Evolutionary conservation across 2,797 vertebrate genomes (phyloP), one percentile per base, ranked within the genome.

Genomic region (Amblyopsis hoosieri): DNA sequence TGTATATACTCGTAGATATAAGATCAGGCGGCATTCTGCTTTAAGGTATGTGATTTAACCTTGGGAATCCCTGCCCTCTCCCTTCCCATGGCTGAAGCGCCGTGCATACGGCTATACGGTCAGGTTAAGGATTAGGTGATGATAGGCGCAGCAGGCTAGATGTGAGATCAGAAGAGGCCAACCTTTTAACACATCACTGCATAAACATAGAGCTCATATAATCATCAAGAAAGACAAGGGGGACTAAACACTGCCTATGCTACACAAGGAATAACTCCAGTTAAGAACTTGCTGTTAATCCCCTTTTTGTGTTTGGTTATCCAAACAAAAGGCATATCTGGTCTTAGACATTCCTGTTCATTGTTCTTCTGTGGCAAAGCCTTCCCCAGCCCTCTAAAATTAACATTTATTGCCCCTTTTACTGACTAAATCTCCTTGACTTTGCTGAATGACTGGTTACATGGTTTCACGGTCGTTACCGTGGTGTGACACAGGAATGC

Each of bases 241-340:
- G 71, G 79, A 81, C 57, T 8, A 58, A 73, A 76, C 46, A 33
- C 80, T 82, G 79, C 73, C 78, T 72, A 67, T 64, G 66, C 78
- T 1, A 54, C 64, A 75, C 64, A 76, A 57, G 19, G 5, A 54
- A 66, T n/a, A 9, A 7, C 62, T 46, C 61, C 53, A 68, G 69
- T 71, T 58, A n/a, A 72, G 66, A 68, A 76, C 76, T 67, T 54
- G 76, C 71, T 15, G 55, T 70, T 67, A 49, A 62, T 70, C 78
- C 60, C 17, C 48, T 57, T 65, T 81, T 79, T 70, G 76, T 66
- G 74, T 74, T 88, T 72, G 64, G 60, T 23, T 75, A 80, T 83
- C 82, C 68, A 54, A 54, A 51, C 66, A 74, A 72, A 81, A 78
- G 77, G 72, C 61, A 53, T 52, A 23, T 57, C 54, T 14, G 37